These are phyloP conservation scores for Solenodon paradoxus DNA, from an alignment of 2,113 vertebrate genomes.

Conservation along the genomic window DNA sequence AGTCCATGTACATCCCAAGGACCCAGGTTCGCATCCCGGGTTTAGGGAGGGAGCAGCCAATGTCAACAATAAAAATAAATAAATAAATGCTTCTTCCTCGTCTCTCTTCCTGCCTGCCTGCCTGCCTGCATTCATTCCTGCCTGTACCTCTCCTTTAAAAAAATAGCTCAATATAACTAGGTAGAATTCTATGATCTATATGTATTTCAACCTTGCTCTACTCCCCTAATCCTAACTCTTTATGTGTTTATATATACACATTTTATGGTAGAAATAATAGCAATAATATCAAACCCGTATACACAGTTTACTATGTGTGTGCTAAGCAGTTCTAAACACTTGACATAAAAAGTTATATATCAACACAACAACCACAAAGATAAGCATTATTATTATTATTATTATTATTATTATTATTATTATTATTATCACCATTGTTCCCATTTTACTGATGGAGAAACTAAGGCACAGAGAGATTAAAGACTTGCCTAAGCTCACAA, in stretches of 20 bases:
- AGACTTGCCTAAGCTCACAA: constrained; percentile 13
- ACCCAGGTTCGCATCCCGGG: too few species aligned
- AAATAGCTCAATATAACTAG: constrained; percentile 1
- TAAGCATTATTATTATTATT: too few species aligned
- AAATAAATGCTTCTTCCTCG: too few species aligned
- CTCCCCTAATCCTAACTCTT: not conserved
- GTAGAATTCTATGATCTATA: not conserved
- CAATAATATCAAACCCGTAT: not conserved
- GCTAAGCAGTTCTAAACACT: not conserved
- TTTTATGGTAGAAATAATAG: not conserved
- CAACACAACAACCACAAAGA: constrained; percentile 34
- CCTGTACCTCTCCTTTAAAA: too few species aligned
- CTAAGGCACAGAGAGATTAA: too few species aligned
- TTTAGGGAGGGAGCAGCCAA: too few species aligned
- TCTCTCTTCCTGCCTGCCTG: too few species aligned
- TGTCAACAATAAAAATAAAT: too few species aligned
- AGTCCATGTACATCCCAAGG: too few species aligned
- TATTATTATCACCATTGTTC: constrained; percentile 33
- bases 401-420: not conserved
- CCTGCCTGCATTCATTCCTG: too few species aligned
- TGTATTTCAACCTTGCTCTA: not conserved
- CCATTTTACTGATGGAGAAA: too few species aligned
- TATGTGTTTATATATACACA: not conserved
- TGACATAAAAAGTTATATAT: constrained; percentile 6
- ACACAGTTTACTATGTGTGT: not conserved